phyloP scores from a whole-genome alignment of 2,113 vertebrate species.

The human (Homo sapiens) region GRCh38 chr9:119403501-119404000 shows the following conservation, averaged over 20 bases:
- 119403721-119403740: background rate
- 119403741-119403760: background rate
- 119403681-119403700: background rate
- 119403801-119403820: background rate
- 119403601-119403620: background rate
- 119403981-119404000: background rate
- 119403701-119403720: background rate
- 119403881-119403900: background rate
- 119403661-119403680: background rate
- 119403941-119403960: background rate
- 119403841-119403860: background rate
- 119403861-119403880: background rate
- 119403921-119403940: background rate
- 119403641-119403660: rapidly evolving
- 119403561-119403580: background rate
- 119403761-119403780: background rate
- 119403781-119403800: background rate
- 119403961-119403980: background rate
- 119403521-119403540: background rate
- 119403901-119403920: rapidly evolving
- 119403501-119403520: no score
- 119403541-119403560: background rate
- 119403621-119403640: background rate
- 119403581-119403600: background rate
- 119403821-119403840: background rate